Evolutionary conservation across 2,797 vertebrate genomes (phyloP).

Genomic region (Orestias chungarensis): DNA sequence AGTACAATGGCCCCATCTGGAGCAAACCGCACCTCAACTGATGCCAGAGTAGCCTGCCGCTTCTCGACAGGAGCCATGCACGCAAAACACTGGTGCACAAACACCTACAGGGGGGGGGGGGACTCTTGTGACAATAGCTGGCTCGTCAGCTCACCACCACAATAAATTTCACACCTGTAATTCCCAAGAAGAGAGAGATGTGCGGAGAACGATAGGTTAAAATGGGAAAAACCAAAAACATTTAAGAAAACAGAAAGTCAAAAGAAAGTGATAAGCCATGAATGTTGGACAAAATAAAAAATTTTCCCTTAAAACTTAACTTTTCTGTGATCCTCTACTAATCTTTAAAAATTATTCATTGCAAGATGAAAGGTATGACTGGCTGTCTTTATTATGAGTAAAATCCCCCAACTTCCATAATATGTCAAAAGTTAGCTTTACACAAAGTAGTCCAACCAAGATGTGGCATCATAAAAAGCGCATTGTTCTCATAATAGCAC

Average conservation of each 20-base stretch:
- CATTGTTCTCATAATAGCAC: neutral
- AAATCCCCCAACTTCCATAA: neutral
- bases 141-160: conserved; percentile 22
- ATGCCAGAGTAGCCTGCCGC: conserved; percentile 68
- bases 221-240: conserved; percentile 32
- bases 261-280: conserved; percentile 33
- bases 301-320: neutral
- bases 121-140: conserved; percentile 5
- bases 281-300: conserved; percentile 27
- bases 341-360: neutral
- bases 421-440: neutral
- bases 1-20: conserved; percentile 84
- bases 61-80: conserved; percentile 41
- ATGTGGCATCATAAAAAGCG: neutral
- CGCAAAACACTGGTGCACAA: neutral
- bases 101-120: neutral
- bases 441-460: neutral
- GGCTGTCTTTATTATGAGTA: neutral
- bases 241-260: neutral
- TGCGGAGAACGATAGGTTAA: conserved; percentile 22
- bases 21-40: conserved; percentile 60
- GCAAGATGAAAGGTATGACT: neutral
- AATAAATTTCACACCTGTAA: conserved; percentile 51
- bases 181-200: conserved; percentile 20
- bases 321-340: neutral